Base-by-base conservation (phyloP, 2,113 vertebrate genomes). In the Uria lomvia region DNA sequence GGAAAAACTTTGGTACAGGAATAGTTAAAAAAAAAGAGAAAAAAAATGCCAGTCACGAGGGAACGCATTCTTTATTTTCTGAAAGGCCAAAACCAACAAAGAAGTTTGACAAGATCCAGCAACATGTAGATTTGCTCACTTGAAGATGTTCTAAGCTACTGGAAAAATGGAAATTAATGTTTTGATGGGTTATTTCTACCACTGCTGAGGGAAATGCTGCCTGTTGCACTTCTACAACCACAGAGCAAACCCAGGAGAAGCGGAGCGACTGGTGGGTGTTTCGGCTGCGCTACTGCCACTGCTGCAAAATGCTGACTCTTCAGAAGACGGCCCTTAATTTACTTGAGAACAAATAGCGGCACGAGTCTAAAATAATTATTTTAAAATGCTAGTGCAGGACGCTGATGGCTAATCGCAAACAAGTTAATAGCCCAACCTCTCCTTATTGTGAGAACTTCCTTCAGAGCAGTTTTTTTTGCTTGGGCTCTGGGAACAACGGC, bases 291-390 rank as follows among this genome's bases (percentile, higher is more conserved):
- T 66, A 29, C 17, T 43, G 56, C 45, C 24, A 34, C 59, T 72
- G n/a, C 21, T 80, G 38, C 0, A 1, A 15, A 50, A 63, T 0
- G 0, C 16, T 42, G 22, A 23, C 49, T 65, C 53, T 75, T 76
- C 1, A 58, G 50, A 68, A 86, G 19, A 47, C 0, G 5, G 47
- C 56, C 42, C 38, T 58, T 36, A 4, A 42, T 82, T 74, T 63
- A 65, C 58, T 55, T 63, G 22, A 71, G 47, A 82, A 71, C 27
- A 74, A 73, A 29, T 12, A 40, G 20, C 38, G 43, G 8, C 70
- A 59, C 27, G 49, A 47, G 60, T 32, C 55, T 80, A 27, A 77
- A 88, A 59, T 17, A 65, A 70, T n/a, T n/a, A 24, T 32, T 43
- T 68, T 11, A 3, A 62, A 89, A 59, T 20, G 36, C 45, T 53